Evolutionary conservation across 2,888 invertebrate species (phyloP), one percentile per base, ranked within the genome.

Genomic region (Slavum lentiscoides): DNA sequence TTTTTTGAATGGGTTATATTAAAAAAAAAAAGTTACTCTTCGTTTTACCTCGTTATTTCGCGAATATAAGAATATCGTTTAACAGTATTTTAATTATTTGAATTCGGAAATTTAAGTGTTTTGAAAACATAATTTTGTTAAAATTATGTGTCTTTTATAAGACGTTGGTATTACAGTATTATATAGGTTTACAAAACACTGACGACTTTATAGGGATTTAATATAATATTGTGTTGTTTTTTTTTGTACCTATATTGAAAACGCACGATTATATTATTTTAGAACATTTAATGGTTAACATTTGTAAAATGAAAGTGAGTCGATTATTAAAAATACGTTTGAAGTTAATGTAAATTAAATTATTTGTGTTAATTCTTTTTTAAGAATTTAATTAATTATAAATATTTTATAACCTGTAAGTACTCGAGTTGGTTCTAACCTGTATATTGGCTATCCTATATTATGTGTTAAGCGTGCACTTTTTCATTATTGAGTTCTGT

Each of bases 401-500:
- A 37, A 30, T 30, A 67, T 67, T 21, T 21, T 21, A 43, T 43
- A 49, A 49, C 15, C 19, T 30, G 43, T 49, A 49, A 8, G 8
- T 67, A 43, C 9, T 17, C 7, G 43, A 43, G 8, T 49, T 55
- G 19, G 17, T 55, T 55, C 1, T 55, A 43, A 67, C 15, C 23
- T n/a, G 30, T n/a, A 30, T 30, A 19, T 30, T 73, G 2, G 49
- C 2, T 37, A 64, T 37, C 30, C 8, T 64, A 9, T 37, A 30
- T 30, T 30, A 30, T 30, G 1, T 37, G 30, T 69, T 69, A 13
- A 53, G 61, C 39, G 19, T 55, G 30, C 2, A 62, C 6, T 55
- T 19, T 21, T 66, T 55, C 37, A 74, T 58, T 74, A 58, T 66
- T 58, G 23, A 75, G 43, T 75, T 58, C 7, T 58, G 23, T 75